Base-by-base conservation (phyloP, 2,113 vertebrate species). In the Pedetes capensis region DNA sequence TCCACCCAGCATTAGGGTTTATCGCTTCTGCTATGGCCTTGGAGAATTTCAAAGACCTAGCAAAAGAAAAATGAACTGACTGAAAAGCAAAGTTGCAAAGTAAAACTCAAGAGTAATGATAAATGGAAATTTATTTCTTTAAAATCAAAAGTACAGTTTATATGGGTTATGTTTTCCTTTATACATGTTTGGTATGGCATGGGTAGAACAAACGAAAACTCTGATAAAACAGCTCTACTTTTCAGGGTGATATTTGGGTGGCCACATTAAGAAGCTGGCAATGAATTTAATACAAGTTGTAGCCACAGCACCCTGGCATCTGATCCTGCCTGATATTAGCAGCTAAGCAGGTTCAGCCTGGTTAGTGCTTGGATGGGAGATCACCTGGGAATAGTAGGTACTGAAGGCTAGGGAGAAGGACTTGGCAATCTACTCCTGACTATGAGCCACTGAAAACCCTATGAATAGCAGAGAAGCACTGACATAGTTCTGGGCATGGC, bases 21-120 rank as follows among this genome's bases (percentile, higher is more conserved):
- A 89, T 79, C n/a, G n/a, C 29, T 32, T 16, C 61, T 68, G 23
- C 17, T 34, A 79, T 1, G 25, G 25, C 25, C 61, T 44, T 49
- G 37, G 76, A 92, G 91, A 95, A 85, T 89, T 89, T 75, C 87
- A 93, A 92, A 83, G 63, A n/a, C 14, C 34, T 23, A 66, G 8
- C 32, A 88, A 71, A 93, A 81, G 49, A 78, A 83, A 74, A 74
- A 75, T 27, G 25, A 89, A 42, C 18, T 20, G n/a, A 80, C 16
- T 8, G 0, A 64, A 94, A 95, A 82, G 47, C 72, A 79, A 83
- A 69, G 20, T 23, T 89, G 12, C 1, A 83, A 95, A 91, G 79
- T 69, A 82, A 81, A 93, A 90, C 51, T 47, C n/a, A 90, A 55
- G 34, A 69, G 32, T n/a, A 61, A 79, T 27, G 39, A 55, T 83